Conservation (phyloP, 2,797 vertebrate genomes). For the Cheirogaleus major region DNA sequence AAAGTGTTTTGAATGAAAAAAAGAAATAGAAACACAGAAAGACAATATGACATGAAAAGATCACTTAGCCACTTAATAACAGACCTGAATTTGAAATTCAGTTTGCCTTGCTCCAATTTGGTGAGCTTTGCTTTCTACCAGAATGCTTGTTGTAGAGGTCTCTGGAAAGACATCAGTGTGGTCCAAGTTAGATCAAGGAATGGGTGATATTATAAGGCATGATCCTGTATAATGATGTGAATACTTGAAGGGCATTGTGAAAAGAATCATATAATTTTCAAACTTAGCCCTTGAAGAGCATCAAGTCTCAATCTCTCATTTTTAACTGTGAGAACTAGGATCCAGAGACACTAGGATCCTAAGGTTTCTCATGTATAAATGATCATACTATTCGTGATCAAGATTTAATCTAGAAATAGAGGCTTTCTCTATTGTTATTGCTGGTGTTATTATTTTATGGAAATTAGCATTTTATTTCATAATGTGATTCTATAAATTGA, state of each 20-base stretch:
- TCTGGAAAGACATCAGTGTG: background rate
- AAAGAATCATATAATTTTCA: background rate
- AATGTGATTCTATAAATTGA: background rate
- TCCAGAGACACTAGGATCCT: background rate
- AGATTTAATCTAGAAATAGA: background rate
- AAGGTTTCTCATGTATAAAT: background rate
- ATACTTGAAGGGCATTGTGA: background rate
- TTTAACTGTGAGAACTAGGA: constrained; percentile 19
- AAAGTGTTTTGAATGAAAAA: background rate
- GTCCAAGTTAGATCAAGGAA: background rate
- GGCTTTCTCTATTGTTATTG: background rate
- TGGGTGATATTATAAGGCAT: background rate
- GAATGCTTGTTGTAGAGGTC: background rate
- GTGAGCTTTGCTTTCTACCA: background rate
- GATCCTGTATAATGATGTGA: background rate
- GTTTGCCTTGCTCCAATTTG: background rate
- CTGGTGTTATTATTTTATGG: background rate
- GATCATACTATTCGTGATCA: background rate
- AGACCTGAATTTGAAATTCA: background rate
- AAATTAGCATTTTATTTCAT: constrained; percentile 9
- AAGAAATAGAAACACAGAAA: background rate
- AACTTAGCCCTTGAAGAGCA: background rate
- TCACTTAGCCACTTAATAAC: background rate
- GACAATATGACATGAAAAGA: background rate
- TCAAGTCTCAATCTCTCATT: constrained; percentile 13